Evolutionary conservation across 2,113 vertebrate species (phyloP), one percentile per base, ranked within the genome.

Genomic region (Oriolus oriolus): DNA sequence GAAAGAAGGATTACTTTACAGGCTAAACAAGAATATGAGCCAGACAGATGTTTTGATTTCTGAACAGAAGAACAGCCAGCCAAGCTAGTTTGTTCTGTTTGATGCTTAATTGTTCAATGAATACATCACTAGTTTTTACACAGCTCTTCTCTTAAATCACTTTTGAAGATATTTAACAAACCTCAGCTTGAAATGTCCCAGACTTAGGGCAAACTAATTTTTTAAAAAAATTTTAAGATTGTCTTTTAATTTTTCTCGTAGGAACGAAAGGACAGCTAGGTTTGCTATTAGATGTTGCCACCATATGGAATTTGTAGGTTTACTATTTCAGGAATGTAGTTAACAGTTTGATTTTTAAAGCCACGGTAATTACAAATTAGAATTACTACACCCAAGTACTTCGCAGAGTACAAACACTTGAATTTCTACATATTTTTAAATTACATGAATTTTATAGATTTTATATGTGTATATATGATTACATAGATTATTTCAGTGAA

Each of bases 1-100:
- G 97, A 96, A 98, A 96, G 80, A 71, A 63, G 94, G 88, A 95
- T 97, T 96, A 89, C 79, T 93, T 93, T 96, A 91, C 49, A 95
- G 76, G 96, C 97, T 96, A 95, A 97, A 96, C 94, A 92, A 82
- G 87, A 98, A 78, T 85, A 76, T 81, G 94, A 90, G 64, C 84
- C 65, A 97, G 96, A 81, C 44, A 93, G 95, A 74, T 26, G 1
- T 94, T 97, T 90, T 96, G 80, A 89, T 96, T 97, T 96, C 93
- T 95, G 93, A 96, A 84, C 83, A 69, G 76, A 85, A 82, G 42
- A 96, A 69, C 70, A 94, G 91, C 95, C 92, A 82, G 88, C 80
- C 82, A 96, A 96, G 96, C 97, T 93, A 87, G 95, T 94, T 97
- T 89, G 54, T 97, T 97, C 93, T 94, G 53, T 83, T 76, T 95